These are phyloP conservation scores for Chrysaora quinquecirrha DNA, from an alignment of 30 jellyfish, hydroid and myxozoan genomes.

Conservation along the genomic window DNA sequence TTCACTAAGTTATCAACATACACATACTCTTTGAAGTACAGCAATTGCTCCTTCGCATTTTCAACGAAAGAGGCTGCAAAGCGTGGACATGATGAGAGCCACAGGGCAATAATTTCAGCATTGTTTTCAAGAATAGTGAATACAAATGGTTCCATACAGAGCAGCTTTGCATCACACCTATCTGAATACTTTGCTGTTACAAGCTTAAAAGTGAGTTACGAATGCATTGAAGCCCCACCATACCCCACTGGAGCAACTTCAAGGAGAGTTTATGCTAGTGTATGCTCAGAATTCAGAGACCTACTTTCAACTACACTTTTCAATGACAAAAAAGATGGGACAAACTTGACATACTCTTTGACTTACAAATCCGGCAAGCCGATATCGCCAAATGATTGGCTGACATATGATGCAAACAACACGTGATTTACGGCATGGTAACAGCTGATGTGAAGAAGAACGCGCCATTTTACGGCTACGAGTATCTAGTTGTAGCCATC, in stretches of 20 bases:
- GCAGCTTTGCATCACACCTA: constrained; percentile 31
- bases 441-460: constrained; percentile 47
- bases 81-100: constrained; percentile 68
- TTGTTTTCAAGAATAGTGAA: constrained; percentile 39
- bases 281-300: constrained; percentile 55
- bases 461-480: constrained; percentile 62
- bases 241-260: constrained; percentile 36
- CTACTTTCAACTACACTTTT: constrained; percentile 48
- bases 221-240: constrained; percentile 91
- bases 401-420: constrained; percentile 55
- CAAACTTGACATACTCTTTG: constrained; percentile 68
- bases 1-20: constrained; percentile 31
- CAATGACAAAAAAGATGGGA: constrained; percentile 84
- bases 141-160: constrained; percentile 9
- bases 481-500: constrained; percentile 73
- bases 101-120: constrained; percentile 40
- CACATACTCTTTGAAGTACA: constrained; percentile 68
- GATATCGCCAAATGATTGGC: constrained; percentile 79
- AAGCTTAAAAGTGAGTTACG: constrained; percentile 52
- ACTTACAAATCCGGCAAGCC: constrained; percentile 64
- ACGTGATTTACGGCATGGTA: constrained; percentile 87
- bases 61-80: constrained; percentile 71
- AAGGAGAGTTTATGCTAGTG: constrained; percentile 48
- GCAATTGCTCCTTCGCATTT: constrained; percentile 80
- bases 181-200: constrained; percentile 27